Base-by-base conservation (phyloP, 92 coral and sea anemone genomes). In the Meandrina meandrites region DNA sequence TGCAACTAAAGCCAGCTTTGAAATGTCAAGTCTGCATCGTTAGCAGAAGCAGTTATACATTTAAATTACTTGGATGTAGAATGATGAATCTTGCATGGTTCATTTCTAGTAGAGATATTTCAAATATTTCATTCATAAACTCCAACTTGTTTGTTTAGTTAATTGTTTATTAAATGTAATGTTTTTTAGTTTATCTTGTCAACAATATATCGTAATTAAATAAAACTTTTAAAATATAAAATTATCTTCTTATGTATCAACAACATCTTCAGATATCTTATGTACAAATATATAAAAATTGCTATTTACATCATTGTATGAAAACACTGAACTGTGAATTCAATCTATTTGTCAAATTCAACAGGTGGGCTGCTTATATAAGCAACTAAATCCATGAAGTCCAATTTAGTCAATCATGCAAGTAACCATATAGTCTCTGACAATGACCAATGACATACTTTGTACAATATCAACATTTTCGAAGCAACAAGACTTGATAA, bases 271-370 rank as follows among this genome's bases (percentile, higher is more conserved):
- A 73, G 42, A 53, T 42, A 35, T 84, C 66, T 74, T 75, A 73
- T 84, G 80, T 84, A 84, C 81, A 57, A 74, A 51, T 36, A 74
- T 84, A 84, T 35, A 58, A 74, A 45, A 84, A 57, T 58, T 14
- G 28, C 51, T 36, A 84, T 74, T 56, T 84, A 74, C 80, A 74
- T 35, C 60, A 8, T 16, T 7, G 3, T 32, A 58, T 11, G 67
- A 17, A 57, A 12, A 56, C 67, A 11, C 16, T 7, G 3, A 54
- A 31, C 47, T 8, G 15, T 78, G 3, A 69, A 62, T 24, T 40
- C 45, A 48, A 81, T 64, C 35, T 37, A 27, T 3, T 19, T 28
- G 27, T 15, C 6, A 81, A 67, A 9, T 27, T 51, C 50, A n/a
- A 18, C 42, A 10, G 51, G 54, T 40, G 31, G 79, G 18, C 8